Evolutionary conservation across 2,888 invertebrate species (phyloP).

Genomic region (Mythimna lalbum): DNA sequence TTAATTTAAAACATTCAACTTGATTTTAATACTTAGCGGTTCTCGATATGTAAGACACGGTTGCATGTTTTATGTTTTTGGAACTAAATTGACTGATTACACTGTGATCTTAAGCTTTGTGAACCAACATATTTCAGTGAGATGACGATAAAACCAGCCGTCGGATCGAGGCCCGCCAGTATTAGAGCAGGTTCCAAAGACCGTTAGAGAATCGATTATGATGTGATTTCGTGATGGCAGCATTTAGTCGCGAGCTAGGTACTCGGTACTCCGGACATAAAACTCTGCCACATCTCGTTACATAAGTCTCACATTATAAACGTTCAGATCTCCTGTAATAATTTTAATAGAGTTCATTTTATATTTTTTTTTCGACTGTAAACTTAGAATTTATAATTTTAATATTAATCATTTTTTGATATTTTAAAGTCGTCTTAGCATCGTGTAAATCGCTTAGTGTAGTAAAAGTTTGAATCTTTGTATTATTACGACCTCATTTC

Average conservation of each 20-base stretch:
- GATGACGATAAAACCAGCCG: not conserved
- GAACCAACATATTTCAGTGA: slow-evolving; percentile 32
- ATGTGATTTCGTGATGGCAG: slow-evolving; percentile 66
- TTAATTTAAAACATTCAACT: slow-evolving; percentile 16
- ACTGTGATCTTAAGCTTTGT: slow-evolving; percentile 46
- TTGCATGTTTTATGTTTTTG: slow-evolving; percentile 16
- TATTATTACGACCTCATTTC: slow-evolving; percentile 74
- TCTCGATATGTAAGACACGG: slow-evolving; percentile 14
- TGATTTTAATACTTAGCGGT: slow-evolving; percentile 31
- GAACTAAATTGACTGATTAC: slow-evolving; percentile 49
- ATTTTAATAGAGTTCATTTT: slow-evolving; percentile 69
- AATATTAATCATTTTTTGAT: slow-evolving; percentile 66
- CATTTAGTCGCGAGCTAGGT: slow-evolving; percentile 61
- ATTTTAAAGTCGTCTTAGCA: slow-evolving; percentile 73
- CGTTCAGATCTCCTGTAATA: slow-evolving; percentile 71
- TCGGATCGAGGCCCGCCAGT: slow-evolving; percentile 19
- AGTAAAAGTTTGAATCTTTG: slow-evolving; percentile 70
- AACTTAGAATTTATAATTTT: slow-evolving; percentile 61
- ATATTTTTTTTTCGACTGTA: slow-evolving; percentile 61
- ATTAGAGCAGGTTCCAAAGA: slow-evolving; percentile 19
- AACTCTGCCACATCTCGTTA: slow-evolving; percentile 49
- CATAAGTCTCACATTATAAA: slow-evolving; percentile 61
- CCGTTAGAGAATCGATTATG: slow-evolving; percentile 44
- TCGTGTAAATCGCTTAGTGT: slow-evolving; percentile 80
- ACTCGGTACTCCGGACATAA: slow-evolving; percentile 50